phyloP scores from a whole-genome alignment of 2,113 vertebrate genomes.

The Dissostichus mawsoni region DNA sequence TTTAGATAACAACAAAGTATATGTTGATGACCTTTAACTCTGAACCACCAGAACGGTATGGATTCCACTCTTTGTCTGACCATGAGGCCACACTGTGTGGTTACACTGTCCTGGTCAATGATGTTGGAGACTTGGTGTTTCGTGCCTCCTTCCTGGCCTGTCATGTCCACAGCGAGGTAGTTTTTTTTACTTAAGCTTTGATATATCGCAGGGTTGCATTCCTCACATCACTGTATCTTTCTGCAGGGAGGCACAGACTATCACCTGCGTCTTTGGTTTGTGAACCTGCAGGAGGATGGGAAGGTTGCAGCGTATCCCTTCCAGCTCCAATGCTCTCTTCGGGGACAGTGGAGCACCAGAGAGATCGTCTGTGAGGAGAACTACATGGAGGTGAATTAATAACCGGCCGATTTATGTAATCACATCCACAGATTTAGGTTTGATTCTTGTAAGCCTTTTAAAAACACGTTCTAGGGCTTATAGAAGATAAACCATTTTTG shows the following conservation, averaged over 20 bases:
- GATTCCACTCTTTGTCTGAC: constrained; percentile 53
- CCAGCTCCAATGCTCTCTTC: constrained; percentile 49
- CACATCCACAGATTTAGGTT: background rate
- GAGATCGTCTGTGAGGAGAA: constrained; percentile 72
- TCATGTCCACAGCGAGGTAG: constrained; percentile 63
- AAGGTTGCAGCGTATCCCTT: constrained; percentile 35
- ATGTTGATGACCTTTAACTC: background rate
- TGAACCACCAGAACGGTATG: constrained; percentile 52
- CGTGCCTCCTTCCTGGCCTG: constrained; percentile 74
- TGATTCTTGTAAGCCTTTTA: too few relatives aligned
- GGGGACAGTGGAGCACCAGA: constrained; percentile 42
- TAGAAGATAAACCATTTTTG: background rate
- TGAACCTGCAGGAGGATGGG: constrained; percentile 34
- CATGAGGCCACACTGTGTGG: constrained; percentile 64
- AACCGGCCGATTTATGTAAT: background rate
- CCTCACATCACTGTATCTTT: background rate
- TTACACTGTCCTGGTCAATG: constrained; percentile 54
- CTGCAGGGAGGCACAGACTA: constrained; percentile 57
- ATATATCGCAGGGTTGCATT: background rate
- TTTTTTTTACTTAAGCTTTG: background rate
- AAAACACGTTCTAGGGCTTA: background rate
- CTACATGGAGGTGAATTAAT: constrained; percentile 72
- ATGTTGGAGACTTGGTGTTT: constrained; percentile 62
- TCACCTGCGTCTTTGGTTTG: constrained; percentile 62
- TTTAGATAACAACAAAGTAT: background rate